These are phyloP conservation scores for Dicaeum eximium DNA, from an alignment of 2,113 vertebrate genomes.

Conservation along the genomic window DNA sequence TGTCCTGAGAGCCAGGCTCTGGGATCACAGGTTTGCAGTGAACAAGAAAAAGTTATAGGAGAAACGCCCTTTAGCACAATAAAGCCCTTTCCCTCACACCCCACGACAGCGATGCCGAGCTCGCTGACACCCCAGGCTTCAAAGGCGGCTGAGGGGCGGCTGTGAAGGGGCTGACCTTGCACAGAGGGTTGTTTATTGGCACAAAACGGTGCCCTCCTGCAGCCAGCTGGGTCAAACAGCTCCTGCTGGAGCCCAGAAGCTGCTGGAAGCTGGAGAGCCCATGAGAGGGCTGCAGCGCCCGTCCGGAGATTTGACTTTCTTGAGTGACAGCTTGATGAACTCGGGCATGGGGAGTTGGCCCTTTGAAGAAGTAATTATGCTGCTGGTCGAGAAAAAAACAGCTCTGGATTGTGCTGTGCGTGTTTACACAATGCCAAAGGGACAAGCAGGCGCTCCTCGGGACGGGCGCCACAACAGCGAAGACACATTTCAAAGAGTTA, in stretches of 20 bases:
- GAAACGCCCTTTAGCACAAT: neutral
- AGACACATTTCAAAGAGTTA: neutral
- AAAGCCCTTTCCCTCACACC: neutral
- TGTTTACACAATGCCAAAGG: neutral
- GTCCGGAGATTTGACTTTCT: neutral
- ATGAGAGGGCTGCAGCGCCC: neutral
- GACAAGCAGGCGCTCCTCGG: neutral
- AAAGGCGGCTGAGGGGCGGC: neutral
- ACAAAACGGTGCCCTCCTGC: neutral
- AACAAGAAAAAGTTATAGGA: neutral
- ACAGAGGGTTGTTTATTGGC: neutral
- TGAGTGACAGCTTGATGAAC: slow-evolving; percentile 46
- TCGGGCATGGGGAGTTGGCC: neutral
- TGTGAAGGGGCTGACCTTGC: slow-evolving; percentile 6
- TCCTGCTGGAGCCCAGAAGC: neutral
- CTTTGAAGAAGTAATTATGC: slow-evolving; percentile 48
- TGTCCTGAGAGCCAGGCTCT: neutral
- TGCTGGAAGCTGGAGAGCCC: neutral
- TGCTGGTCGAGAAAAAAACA: neutral
- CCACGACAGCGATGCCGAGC: neutral
- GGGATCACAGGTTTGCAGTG: neutral
- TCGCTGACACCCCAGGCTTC: neutral
- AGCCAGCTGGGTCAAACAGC: neutral
- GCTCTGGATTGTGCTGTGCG: neutral
- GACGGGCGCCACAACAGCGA: neutral